Evolutionary conservation across 2,113 vertebrate species (phyloP).

Genomic region (Riparia riparia): DNA sequence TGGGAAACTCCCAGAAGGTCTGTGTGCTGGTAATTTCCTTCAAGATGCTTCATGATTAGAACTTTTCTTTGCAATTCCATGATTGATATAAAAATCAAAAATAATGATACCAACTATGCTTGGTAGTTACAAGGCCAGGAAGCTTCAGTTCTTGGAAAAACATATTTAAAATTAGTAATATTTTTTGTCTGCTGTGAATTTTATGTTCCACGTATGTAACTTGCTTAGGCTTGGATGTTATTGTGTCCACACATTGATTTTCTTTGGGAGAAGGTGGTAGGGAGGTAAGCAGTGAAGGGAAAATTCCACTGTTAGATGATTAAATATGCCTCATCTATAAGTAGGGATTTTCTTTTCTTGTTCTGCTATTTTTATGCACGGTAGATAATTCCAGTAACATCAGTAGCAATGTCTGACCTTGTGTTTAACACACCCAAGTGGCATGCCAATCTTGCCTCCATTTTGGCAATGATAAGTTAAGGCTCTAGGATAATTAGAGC

Average conservation of each 20-base stretch:
- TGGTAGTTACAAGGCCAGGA: not conserved
- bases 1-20: not conserved
- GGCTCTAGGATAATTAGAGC: constrained; percentile 2
- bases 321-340: not conserved
- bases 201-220: not conserved
- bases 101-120: not conserved
- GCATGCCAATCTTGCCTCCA: constrained; percentile 20
- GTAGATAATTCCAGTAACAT: constrained; percentile 7
- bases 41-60: not conserved
- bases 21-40: not conserved
- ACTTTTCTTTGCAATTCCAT: not conserved
- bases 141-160: not conserved
- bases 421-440: not conserved
- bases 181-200: not conserved
- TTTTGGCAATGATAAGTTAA: constrained; percentile 30
- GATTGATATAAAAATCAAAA: not conserved
- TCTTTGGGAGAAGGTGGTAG: not conserved
- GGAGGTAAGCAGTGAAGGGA: not conserved
- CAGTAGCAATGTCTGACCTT: constrained; percentile 23
- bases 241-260: not conserved
- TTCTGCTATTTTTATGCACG: not conserved
- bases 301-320: not conserved
- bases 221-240: not conserved
- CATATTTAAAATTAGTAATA: not conserved
- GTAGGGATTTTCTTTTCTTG: constrained; percentile 7